Evolutionary conservation across 1,140 invertebrate genomes (phyloP).

Genomic region (Nylanderia fulva): DNA sequence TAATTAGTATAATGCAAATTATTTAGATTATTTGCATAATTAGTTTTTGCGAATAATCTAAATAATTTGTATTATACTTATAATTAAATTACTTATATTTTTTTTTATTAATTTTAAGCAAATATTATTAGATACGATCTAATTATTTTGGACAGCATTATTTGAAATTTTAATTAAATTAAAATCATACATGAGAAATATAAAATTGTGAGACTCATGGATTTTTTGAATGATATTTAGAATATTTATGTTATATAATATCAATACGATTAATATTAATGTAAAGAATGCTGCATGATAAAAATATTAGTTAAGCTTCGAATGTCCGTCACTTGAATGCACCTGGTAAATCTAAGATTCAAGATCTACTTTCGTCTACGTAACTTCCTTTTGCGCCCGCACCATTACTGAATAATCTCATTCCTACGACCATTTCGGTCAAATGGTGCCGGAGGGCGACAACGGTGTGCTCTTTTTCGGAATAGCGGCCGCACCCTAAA

Average conservation of each 20-base stretch:
- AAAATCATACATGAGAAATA: too few species aligned
- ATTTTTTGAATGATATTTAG: background rate
- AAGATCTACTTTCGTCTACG: background rate
- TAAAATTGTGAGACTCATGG: background rate
- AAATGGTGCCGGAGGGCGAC: constrained; percentile 36
- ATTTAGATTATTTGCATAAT: background rate
- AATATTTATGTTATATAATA: background rate
- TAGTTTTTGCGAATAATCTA: too few species aligned
- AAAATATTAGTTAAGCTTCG: background rate
- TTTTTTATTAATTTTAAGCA: too few species aligned
- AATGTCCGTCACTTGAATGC: constrained; percentile 2
- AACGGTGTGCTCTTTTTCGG: constrained; percentile 38
- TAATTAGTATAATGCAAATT: background rate
- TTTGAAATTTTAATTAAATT: too few species aligned
- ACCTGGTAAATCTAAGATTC: constrained; percentile 26
- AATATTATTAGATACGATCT: too few species aligned
- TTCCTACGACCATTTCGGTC: constrained; percentile 27
- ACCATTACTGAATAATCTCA: constrained; percentile 64
- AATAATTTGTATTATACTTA: background rate
- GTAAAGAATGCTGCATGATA: constrained; percentile 1
- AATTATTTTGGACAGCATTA: too few species aligned
- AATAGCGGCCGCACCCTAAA: constrained; percentile 46
- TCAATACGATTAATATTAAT: background rate
- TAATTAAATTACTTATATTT: too few species aligned
- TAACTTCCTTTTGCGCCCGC: constrained; percentile 6